Evolutionary conservation across 2,888 invertebrate genomes (phyloP), one percentile per base, ranked within the genome.

Genomic region (Drosophila affinis): DNA sequence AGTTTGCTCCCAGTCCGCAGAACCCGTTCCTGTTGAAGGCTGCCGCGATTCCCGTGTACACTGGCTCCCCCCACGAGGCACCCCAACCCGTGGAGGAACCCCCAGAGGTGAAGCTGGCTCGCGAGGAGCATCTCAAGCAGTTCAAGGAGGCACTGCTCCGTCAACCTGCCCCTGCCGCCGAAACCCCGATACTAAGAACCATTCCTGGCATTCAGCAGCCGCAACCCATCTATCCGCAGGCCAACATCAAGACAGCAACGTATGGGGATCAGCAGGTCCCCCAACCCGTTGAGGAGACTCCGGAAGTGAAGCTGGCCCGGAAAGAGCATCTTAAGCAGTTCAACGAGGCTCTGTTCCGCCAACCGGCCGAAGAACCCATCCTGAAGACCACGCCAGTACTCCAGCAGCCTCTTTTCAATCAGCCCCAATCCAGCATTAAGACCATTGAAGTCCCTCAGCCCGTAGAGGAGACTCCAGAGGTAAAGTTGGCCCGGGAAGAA

Each of bases 101-200:
- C 0, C 74, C 85, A 1, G 89, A 89, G 32, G 85, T 87, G 10
- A 57, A 75, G 44, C 78, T 72, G 5, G 89, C 90, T 0, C 88
- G 89, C 9, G 89, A 90, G 51, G 87, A 90, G 53, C 90, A 91
- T 67, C 68, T 89, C 32, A 85, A 80, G 51, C 68, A 76, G 10
- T 78, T 77, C 17, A 75, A 76, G 12, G 86, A 88, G 55, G 83
- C 87, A 0, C 64, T 89, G 45, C 51, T 55, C 17, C 76, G 76
- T 18, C 76, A 76, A 9, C 27, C 70, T 0, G 49, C 49, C 6
- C 7, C 39, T 10, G 44, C 9, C 1, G 29, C 21, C 9, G 49
- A 53, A 9, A 3, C 21, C 0, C 57, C 21, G 14, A 29, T 56
- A 17, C 32, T 57, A 2, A 57, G 60, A 53, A 52, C 52, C n/a